A percentile compares a stretch with the other conserved stretches of the same genome.
Evolutionary conservation across 2,888 invertebrate species (phyloP).

Genomic region (Hypomecis atomaria): DNA sequence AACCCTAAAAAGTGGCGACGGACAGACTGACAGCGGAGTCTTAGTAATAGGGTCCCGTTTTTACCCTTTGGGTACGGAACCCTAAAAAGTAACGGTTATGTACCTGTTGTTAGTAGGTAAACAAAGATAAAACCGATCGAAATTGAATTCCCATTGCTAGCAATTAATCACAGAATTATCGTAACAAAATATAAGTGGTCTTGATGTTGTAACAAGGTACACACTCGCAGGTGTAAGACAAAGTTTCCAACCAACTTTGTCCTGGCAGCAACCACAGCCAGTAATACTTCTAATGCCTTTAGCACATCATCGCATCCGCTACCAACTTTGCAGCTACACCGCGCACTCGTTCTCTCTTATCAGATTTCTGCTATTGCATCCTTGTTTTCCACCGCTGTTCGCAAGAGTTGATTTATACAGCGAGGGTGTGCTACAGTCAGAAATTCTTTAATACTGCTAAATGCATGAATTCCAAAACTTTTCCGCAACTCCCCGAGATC

Average conservation of each 20-base stretch:
- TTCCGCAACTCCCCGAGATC: conserved; percentile 25
- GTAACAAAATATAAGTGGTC: neutral
- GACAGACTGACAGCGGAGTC: no score
- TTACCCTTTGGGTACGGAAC: no score
- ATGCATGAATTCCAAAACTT: conserved; percentile 40
- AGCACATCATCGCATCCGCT: neutral
- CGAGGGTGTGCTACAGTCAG: neutral
- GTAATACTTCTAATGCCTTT: conserved; percentile 6
- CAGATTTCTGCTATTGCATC: neutral
- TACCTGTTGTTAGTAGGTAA: no score
- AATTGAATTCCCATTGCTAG: no score
- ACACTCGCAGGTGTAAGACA: conserved; percentile 8
- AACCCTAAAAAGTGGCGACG: no score
- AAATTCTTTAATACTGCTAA: conserved; percentile 34
- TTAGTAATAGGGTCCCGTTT: no score
- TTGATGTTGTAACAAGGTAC: neutral
- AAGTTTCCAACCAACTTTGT: conserved; percentile 10
- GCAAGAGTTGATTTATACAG: neutral
- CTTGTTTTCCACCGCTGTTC: neutral
- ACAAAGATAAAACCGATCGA: no score
- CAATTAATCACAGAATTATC: neutral
- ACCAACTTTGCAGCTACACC: neutral
- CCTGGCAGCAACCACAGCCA: conserved; percentile 8
- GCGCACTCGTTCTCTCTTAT: neutral
- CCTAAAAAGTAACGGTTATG: no score